These are phyloP conservation scores for Linnaemya tessellans DNA, from an alignment of 2,888 invertebrate genomes.

Conservation along the genomic window DNA sequence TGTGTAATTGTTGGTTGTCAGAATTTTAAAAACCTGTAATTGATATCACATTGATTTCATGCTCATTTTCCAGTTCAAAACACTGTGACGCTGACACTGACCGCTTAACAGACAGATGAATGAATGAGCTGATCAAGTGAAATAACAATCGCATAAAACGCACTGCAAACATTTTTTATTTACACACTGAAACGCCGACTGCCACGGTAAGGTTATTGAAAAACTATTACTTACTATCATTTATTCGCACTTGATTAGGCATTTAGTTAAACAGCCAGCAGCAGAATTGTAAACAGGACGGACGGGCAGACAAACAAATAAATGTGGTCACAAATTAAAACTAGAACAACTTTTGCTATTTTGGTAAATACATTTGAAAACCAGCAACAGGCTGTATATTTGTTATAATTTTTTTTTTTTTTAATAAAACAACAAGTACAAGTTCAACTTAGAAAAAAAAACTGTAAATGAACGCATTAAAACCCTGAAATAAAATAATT, in stretches of 20 bases:
- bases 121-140: constrained; percentile 48
- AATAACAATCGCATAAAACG: constrained; percentile 57
- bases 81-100: constrained; percentile 72
- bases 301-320: constrained; percentile 37
- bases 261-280: constrained; percentile 8
- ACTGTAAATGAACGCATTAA: constrained; percentile 63
- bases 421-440: constrained; percentile 57
- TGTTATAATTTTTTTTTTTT: constrained; percentile 6
- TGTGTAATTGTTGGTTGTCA: constrained; percentile 39
- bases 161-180: constrained; percentile 62
- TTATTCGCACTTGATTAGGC: constrained; percentile 52
- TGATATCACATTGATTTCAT: constrained; percentile 61
- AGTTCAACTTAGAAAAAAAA: constrained; percentile 45
- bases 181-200: constrained; percentile 45
- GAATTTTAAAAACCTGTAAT: constrained; percentile 40
- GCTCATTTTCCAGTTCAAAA: constrained; percentile 70
- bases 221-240: constrained; percentile 47
- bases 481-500: constrained; percentile 71
- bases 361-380: constrained; percentile 64
- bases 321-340: constrained; percentile 66
- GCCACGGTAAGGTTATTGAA: constrained; percentile 62
- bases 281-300: constrained; percentile 21
- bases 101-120: constrained; percentile 67
- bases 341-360: constrained; percentile 72
- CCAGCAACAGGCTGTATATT: constrained; percentile 53